phyloP scores from a whole-genome alignment of 2,797 vertebrate genomes.

The Ptychobarbus kaznakovi region DNA sequence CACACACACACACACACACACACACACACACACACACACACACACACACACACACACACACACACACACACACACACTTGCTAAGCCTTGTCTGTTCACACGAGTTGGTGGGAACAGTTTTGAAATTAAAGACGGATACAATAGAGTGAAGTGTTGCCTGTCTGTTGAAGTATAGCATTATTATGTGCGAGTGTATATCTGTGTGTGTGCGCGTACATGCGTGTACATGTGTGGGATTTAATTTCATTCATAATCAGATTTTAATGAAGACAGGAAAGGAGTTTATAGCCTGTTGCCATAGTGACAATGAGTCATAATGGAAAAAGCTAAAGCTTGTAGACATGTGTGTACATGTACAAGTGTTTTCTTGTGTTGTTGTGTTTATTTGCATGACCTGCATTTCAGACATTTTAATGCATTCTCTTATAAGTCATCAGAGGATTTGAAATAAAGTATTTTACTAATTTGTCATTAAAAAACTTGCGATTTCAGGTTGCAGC shows the following conservation, averaged over 20 bases:
- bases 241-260: constrained; percentile 62
- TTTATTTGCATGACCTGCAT: constrained; percentile 21
- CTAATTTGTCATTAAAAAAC: background rate
- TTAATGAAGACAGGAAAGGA: constrained; percentile 60
- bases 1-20: constrained; percentile 55
- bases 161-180: constrained; percentile 48
- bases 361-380: constrained; percentile 35
- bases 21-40: constrained; percentile 67
- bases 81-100: constrained; percentile 64
- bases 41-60: constrained; percentile 53
- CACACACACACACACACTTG: constrained; percentile 59
- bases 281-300: constrained; percentile 61
- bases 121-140: constrained; percentile 70
- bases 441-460: background rate
- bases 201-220: constrained; percentile 38
- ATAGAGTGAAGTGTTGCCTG: constrained; percentile 51
- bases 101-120: constrained; percentile 83
- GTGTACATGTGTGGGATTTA: constrained; percentile 39
- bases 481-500: background rate
- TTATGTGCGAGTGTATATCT: constrained; percentile 43
- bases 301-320: constrained; percentile 54
- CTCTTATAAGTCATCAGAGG: constrained; percentile 47
- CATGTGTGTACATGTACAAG: constrained; percentile 26
- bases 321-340: constrained; percentile 41
- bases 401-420: constrained; percentile 26